A percentile compares a stretch with the other conserved stretches of the same genome.
Evolutionary conservation across 2,797 vertebrate species (phyloP).

Genomic region (Intellagama lesueurii): DNA sequence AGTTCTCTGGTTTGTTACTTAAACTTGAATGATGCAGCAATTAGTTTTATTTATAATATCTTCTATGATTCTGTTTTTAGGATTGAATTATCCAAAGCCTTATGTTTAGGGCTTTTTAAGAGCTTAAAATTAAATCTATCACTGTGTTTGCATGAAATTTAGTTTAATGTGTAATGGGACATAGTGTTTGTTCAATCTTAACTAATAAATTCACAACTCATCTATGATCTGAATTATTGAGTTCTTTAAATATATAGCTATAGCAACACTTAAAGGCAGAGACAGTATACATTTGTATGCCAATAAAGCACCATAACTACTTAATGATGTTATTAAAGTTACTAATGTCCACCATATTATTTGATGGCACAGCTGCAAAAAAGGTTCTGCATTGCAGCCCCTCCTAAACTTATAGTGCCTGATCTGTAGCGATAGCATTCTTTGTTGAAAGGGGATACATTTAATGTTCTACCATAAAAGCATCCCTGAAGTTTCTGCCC

Average conservation of each 20-base stretch:
- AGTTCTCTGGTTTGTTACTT: not conserved
- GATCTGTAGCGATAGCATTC: constrained; percentile 24
- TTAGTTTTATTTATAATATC: not conserved
- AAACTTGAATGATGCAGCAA: not conserved
- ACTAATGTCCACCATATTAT: constrained; percentile 19
- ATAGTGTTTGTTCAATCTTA: not conserved
- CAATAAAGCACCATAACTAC: constrained; percentile 18
- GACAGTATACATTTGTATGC: constrained; percentile 1
- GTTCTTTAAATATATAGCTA: constrained; percentile 37
- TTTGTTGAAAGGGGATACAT: constrained; percentile 12
- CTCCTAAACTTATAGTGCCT: not conserved
- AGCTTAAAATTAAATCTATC: not conserved
- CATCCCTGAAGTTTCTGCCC: not conserved
- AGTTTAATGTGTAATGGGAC: not conserved
- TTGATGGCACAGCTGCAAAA: constrained; percentile 15
- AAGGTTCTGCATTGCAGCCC: not conserved
- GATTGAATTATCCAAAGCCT: constrained; percentile 3
- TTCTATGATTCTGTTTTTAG: constrained; percentile 20
- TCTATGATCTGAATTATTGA: not conserved
- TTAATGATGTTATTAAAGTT: constrained; percentile 28
- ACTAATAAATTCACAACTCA: constrained; percentile 37
- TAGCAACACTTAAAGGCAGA: constrained; percentile 21
- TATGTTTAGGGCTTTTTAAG: not conserved
- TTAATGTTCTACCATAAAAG: constrained; percentile 35
- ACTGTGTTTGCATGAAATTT: not conserved